A percentile compares a stretch with the other conserved stretches of the same genome.
phyloP scores from a whole-genome alignment of 2,797 vertebrate species.

The Lophius americanus region DNA sequence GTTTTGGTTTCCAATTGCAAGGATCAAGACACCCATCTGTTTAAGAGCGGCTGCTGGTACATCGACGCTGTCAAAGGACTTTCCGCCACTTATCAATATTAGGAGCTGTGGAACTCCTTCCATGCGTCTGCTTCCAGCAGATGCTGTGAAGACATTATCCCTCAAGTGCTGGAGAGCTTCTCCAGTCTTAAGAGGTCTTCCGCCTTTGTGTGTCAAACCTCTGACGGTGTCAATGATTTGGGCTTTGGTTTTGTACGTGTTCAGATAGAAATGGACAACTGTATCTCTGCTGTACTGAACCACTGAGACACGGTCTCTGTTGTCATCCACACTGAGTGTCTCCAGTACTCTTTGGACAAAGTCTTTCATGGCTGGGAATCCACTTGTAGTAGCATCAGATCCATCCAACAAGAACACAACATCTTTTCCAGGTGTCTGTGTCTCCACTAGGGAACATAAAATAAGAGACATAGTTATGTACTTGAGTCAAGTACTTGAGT shows the following conservation, averaged over 20 bases:
- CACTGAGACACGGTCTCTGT: neutral
- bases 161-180: slow-evolving; percentile 42
- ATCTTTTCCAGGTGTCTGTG: slow-evolving; percentile 39
- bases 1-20: slow-evolving; percentile 73
- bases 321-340: neutral
- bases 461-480: slow-evolving; percentile 22
- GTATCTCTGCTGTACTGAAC: slow-evolving; percentile 6
- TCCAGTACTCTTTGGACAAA: neutral
- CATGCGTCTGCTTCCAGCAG: slow-evolving; percentile 41
- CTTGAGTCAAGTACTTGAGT: neutral
- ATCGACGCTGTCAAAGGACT: neutral
- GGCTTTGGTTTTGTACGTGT: slow-evolving; percentile 45
- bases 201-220: slow-evolving; percentile 51
- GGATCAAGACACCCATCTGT: neutral
- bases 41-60: neutral
- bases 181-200: slow-evolving; percentile 63
- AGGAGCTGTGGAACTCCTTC: neutral
- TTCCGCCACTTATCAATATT: neutral
- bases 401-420: slow-evolving; percentile 60
- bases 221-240: slow-evolving; percentile 46
- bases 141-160: slow-evolving; percentile 77
- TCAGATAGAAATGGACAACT: slow-evolving; percentile 40
- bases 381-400: neutral
- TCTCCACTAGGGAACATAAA: slow-evolving; percentile 38
- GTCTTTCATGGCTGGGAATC: neutral